Evolutionary conservation across 2,888 invertebrate species (phyloP), one percentile per base, ranked within the genome.

Genomic region (Nudaria mundana): DNA sequence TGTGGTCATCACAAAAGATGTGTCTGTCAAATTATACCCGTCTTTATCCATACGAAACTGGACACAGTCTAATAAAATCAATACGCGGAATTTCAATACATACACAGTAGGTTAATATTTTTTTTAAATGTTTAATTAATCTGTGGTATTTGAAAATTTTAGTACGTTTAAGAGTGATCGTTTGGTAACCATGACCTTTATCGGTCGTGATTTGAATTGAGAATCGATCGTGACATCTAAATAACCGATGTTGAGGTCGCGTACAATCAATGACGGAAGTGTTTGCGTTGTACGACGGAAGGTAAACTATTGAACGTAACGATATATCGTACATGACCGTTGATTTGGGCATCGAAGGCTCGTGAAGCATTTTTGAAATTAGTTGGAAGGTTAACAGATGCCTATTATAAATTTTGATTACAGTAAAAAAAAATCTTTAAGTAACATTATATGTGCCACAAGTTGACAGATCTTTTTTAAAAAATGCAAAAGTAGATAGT

Each of bases 211-310:
- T 73, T 69, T 50, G 57, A 70, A 51, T 59, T 62, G 66, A 66
- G 71, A 66, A 69, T 69, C 65, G 67, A 61, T 84, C 86, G 85
- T 85, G 86, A 84, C 85, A 85, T 83, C 84, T 81, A 78, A 83
- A 78, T 81, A 79, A 73, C 70, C 65, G 71, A 66, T 66, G 63
- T 56, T 78, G 78, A 82, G 82, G 84, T 76, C 80, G 68, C 58
- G 31, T 59, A 72, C 71, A 80, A 81, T 81, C 81, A 81, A 79
- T 82, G 83, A 81, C 84, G 84, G 85, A 86, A 86, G 81, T 76
- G 43, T 36, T 44, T 56, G 52, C 40, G 52, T 57, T 59, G 67
- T 55, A 73, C 76, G 77, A 76, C 79, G 80, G 81, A 81, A 81
- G 71, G 68, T 59, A 56, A 56, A 64, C 63, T 64, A 67, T 70